Percentiles rank a stretch among this genome's conserved stretches.
These are phyloP conservation scores for Rhinogobio ventralis DNA, from an alignment of 2,797 vertebrate genomes.

Conservation along the genomic window DNA sequence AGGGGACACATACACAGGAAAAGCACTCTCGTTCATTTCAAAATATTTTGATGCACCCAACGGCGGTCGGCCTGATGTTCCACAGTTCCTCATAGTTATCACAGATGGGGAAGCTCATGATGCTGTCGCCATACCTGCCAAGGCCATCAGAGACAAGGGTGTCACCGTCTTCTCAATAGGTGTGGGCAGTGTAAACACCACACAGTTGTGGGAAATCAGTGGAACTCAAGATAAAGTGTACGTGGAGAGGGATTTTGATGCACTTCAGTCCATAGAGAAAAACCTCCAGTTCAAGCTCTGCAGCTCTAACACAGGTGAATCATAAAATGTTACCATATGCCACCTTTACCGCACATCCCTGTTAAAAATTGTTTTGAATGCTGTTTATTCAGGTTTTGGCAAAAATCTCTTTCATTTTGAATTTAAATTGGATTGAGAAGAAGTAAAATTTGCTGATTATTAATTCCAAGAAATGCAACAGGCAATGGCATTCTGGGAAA, in stretches of 20 bases:
- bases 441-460: not conserved
- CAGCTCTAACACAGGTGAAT: conserved; percentile 76
- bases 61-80: conserved; percentile 71
- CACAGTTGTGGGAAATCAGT: conserved; percentile 81
- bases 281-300: conserved; percentile 81
- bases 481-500: not conserved
- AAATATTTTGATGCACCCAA: conserved; percentile 60
- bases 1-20: conserved; percentile 75
- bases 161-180: conserved; percentile 83
- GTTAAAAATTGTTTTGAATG: not conserved
- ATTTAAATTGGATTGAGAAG: not conserved
- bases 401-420: not conserved
- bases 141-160: conserved; percentile 74
- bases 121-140: conserved; percentile 72
- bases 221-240: conserved; percentile 72
- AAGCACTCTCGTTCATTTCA: conserved; percentile 70
- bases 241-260: conserved; percentile 75
- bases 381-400: not conserved
- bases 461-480: not conserved
- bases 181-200: conserved; percentile 72
- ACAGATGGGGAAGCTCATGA: conserved; percentile 85
- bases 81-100: conserved; percentile 82
- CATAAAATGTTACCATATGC: not conserved
- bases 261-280: conserved; percentile 76
- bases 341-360: not conserved